Evolutionary conservation across 1,140 invertebrate species (phyloP).

Genomic region (Euura saliciscinereae): DNA sequence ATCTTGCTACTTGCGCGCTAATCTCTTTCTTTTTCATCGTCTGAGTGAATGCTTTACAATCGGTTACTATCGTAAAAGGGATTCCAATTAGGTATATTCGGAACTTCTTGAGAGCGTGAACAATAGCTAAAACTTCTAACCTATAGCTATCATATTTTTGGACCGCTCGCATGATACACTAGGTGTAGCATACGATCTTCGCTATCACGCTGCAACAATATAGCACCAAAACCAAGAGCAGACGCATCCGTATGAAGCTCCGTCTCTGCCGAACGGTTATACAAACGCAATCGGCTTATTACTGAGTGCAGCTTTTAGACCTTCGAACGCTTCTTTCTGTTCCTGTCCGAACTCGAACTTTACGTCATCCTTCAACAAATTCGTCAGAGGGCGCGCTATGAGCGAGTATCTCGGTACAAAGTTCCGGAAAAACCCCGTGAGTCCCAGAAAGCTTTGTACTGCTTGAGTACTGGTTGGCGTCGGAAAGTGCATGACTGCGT

Average conservation of each 20-base stretch:
- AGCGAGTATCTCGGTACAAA: slow-evolving; percentile 35
- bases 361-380: slow-evolving; percentile 20
- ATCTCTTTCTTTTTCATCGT: slow-evolving; percentile 42
- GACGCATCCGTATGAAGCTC: slow-evolving; percentile 39
- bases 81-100: slow-evolving; percentile 49
- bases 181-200: slow-evolving; percentile 33
- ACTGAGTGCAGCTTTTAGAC: slow-evolving; percentile 35
- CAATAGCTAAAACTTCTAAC: slow-evolving; percentile 49
- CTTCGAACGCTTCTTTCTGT: slow-evolving; percentile 13
- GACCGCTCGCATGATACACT: slow-evolving; percentile 48
- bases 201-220: slow-evolving; percentile 42
- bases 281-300: slow-evolving; percentile 29
- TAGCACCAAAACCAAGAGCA: slow-evolving; percentile 36
- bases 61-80: slow-evolving; percentile 45
- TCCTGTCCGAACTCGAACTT: slow-evolving; percentile 17
- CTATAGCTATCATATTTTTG: slow-evolving; percentile 39
- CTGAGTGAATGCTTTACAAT: slow-evolving; percentile 45
- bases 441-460: slow-evolving; percentile 41
- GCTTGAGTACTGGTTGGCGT: slow-evolving; percentile 35
- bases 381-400: slow-evolving; percentile 35
- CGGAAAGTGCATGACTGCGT: slow-evolving; percentile 40
- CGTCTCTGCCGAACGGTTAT: slow-evolving; percentile 20
- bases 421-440: slow-evolving; percentile 43
- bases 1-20: slow-evolving; percentile 23
- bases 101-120: slow-evolving; percentile 49